A percentile compares a stretch with the other conserved stretches of the same genome.
Evolutionary conservation across 2,113 vertebrate genomes (phyloP).

Genomic region (Coracopsis vasa): DNA sequence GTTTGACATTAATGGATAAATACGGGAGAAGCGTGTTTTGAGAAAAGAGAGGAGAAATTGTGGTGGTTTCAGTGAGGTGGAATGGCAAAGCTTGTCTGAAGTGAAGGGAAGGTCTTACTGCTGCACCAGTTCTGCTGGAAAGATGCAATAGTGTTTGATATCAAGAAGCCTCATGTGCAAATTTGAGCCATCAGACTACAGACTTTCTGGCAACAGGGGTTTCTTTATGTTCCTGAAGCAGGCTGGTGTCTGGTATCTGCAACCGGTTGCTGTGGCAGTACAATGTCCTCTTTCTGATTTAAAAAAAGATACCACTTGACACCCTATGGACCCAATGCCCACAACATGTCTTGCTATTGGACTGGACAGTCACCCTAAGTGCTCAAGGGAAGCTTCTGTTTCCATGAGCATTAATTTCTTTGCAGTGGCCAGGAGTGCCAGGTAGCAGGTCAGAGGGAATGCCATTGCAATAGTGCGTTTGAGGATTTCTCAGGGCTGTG

Average conservation of each 20-base stretch:
- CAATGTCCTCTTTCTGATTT: not conserved
- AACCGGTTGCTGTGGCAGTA: not conserved
- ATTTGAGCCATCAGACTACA: not conserved
- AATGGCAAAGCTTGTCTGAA: not conserved
- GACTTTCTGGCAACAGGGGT: not conserved
- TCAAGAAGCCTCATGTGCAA: accelerated
- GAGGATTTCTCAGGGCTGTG: not conserved
- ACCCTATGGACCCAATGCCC: accelerated
- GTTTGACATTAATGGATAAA: constrained; percentile 28
- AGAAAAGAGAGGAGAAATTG: not conserved
- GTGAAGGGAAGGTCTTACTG: not conserved
- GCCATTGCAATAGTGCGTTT: not conserved
- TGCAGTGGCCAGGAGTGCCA: not conserved
- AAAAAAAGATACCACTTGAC: not conserved
- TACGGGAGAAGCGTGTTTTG: accelerated
- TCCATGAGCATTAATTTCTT: not conserved
- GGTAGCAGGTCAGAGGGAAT: not conserved
- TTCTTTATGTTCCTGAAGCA: not conserved
- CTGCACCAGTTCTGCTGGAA: not conserved
- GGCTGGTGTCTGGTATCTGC: not conserved
- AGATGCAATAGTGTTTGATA: not conserved
- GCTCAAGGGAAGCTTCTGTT: not conserved
- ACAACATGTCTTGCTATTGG: accelerated
- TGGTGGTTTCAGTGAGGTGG: not conserved
- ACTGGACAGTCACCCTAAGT: not conserved